Evolutionary conservation across 2,797 vertebrate species (phyloP), one percentile per base, ranked within the genome.

Genomic region (Acanthopagrus latus): DNA sequence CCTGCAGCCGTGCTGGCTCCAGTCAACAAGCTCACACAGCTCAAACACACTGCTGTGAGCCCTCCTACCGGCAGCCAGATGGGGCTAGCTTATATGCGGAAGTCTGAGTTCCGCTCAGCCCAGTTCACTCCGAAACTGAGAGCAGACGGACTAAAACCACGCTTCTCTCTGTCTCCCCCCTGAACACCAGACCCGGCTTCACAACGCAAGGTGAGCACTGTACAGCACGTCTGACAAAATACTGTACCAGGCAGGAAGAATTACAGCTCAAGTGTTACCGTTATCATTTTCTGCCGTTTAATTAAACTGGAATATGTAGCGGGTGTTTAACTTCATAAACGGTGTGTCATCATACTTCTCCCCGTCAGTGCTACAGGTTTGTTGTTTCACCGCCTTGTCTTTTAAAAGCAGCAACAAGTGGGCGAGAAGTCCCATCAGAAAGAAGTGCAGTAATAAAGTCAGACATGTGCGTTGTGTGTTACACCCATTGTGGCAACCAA

Each of bases 11-110:
- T n/a, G 58, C 12, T 10, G 43, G 33, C 51, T 38, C 25, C 60
- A 4, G 20, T 38, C 10, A 46, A 2, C 55, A 10, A 4, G 25
- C 48, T 7, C 55, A 21, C 64, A 29, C 47, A n/a, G 7, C 47
- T 7, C 57, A 43, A 29, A 11, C 72, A 6, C 23, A 3, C 62
- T 3, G 52, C 68, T 1, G 27, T 52, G 10, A 82, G 3, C 86
- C 89, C 92, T 89, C 92, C 91, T 74, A 77, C 90, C 70, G 56
- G 64, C 81, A 44, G 67, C n/a, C 60, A 52, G 47, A 76, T 38
- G 82, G 86, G 88, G 62, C 52, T 78, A 86, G 77, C 58, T 90
- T 82, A 88, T 62, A 93, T 81, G 82, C 93, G 93, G 94, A 94
- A 94, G 93, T 88, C 62, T 64, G 23, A 85, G 73, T 90, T 92